phyloP scores from a whole-genome alignment of 1,140 invertebrate genomes.

The Drosophila quadrilineata region DNA sequence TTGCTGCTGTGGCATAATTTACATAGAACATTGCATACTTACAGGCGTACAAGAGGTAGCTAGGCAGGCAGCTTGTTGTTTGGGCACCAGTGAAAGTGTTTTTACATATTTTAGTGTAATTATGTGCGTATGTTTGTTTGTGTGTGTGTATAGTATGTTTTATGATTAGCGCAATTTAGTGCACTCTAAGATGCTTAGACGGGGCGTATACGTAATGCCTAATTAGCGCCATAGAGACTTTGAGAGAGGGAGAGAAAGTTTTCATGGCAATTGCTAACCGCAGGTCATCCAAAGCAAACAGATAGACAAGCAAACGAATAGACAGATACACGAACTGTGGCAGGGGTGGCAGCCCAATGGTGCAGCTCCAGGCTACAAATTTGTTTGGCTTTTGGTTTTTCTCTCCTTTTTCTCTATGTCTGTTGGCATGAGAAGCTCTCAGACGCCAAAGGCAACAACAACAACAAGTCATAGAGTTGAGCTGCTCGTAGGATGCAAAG shows the following conservation, averaged over 20 bases:
- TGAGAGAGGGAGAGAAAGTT: conserved; percentile 61
- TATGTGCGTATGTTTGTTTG: background rate
- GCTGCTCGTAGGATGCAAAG: conserved; percentile 66
- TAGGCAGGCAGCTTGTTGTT: no score
- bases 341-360: conserved; percentile 57
- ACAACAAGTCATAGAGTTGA: background rate
- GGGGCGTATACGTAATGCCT: conserved; percentile 58
- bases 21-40: conserved; percentile 47
- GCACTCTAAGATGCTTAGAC: conserved; percentile 42
- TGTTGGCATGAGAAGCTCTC: conserved; percentile 26
- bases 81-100: conserved; percentile 19
- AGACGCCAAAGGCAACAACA: conserved; percentile 36
- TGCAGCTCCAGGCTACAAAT: conserved; percentile 67
- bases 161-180: conserved; percentile 71
- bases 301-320: conserved; percentile 13
- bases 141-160: conserved; percentile 2
- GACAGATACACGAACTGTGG: conserved; percentile 8
- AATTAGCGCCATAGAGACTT: conserved; percentile 64
- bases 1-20: conserved; percentile 59
- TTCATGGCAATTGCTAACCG: conserved; percentile 63
- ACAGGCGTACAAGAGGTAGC: conserved; percentile 31
- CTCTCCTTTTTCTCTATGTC: no score
- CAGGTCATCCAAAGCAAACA: conserved; percentile 44
- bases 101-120: background rate
- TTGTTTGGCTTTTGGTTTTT: conserved; percentile 62